phyloP scores from a whole-genome alignment of 2,797 vertebrate genomes.

The Leuciscus waleckii region DNA sequence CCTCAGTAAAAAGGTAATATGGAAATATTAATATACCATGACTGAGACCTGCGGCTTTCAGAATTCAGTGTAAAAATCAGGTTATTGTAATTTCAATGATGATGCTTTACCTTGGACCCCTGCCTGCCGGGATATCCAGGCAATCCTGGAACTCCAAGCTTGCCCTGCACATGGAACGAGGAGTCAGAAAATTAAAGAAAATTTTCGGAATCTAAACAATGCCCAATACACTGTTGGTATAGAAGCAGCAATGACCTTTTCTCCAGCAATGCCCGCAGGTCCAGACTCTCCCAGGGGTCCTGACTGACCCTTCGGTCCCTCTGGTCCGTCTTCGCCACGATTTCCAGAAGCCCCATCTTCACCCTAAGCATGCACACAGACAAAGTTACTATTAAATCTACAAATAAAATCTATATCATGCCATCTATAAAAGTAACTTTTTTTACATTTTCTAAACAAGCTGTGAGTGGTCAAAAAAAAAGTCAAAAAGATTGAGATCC shows the following conservation, averaged over 20 bases:
- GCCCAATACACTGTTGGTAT: background rate
- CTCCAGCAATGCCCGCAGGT: constrained; percentile 79
- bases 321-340: constrained; percentile 89
- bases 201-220: background rate
- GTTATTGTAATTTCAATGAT: constrained; percentile 53
- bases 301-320: constrained; percentile 86
- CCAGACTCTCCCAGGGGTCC: constrained; percentile 83
- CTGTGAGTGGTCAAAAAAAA: background rate
- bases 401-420: background rate
- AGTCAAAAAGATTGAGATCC: background rate
- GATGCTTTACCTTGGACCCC: constrained; percentile 87
- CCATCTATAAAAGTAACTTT: background rate
- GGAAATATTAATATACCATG: constrained; percentile 70
- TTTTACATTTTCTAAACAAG: background rate
- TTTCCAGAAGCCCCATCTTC: constrained; percentile 77
- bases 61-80: background rate
- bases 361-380: constrained; percentile 75
- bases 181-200: constrained; percentile 18
- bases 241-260: constrained; percentile 75
- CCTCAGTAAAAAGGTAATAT: constrained; percentile 64
- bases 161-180: constrained; percentile 79
- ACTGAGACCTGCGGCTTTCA: constrained; percentile 40
- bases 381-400: constrained; percentile 18
- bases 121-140: constrained; percentile 92
- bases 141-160: constrained; percentile 90